Percentiles rank a stretch among this genome's conserved stretches.
phyloP scores from a whole-genome alignment of 2,797 vertebrate species.

The Acrossocheilus wenchowensis region DNA sequence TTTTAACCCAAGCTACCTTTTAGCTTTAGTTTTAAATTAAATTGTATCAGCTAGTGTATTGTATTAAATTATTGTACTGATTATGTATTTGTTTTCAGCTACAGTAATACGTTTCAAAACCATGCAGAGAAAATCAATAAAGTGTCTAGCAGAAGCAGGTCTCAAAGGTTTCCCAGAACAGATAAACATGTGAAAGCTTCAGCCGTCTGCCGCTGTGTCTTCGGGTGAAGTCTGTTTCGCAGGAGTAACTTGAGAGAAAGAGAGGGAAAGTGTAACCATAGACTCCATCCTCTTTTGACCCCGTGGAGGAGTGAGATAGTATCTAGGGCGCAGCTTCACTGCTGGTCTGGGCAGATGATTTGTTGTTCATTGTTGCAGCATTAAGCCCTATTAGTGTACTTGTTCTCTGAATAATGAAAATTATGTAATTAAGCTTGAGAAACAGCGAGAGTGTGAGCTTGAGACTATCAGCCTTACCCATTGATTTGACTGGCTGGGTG shows the following conservation, averaged over 20 bases:
- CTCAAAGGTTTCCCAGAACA: neutral
- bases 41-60: neutral
- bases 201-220: constrained; percentile 32
- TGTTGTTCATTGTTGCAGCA: constrained; percentile 36
- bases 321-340: constrained; percentile 24
- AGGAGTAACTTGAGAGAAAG: constrained; percentile 76
- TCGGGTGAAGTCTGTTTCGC: constrained; percentile 51
- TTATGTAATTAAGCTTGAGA: constrained; percentile 11
- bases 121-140: neutral
- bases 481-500: constrained; percentile 23
- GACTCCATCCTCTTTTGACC: constrained; percentile 54
- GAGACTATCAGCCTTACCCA: neutral
- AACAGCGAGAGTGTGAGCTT: neutral
- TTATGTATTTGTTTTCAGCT: neutral
- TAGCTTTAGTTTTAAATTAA: no score
- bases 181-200: neutral
- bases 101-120: neutral
- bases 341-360: constrained; percentile 2
- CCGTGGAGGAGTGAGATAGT: constrained; percentile 40
- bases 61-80: neutral
- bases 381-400: constrained; percentile 59
- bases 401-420: constrained; percentile 64
- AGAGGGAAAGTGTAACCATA: constrained; percentile 73
- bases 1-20: neutral
- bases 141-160: neutral